Percentiles rank a stretch among this genome's conserved stretches.
phyloP scores from a whole-genome alignment of 1,140 invertebrate genomes.

The Trichogramma pretiosum region DNA sequence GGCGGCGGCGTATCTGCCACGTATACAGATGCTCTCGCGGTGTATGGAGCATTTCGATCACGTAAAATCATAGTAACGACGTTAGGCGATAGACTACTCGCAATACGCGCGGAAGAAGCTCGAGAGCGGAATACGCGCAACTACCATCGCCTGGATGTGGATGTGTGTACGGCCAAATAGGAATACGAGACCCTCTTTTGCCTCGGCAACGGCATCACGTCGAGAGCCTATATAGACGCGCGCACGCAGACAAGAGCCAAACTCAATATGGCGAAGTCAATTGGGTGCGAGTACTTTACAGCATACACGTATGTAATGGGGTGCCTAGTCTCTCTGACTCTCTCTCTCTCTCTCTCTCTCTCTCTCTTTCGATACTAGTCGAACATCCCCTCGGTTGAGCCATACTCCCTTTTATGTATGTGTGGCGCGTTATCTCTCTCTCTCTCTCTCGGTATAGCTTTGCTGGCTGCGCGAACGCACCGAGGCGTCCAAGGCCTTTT shows the following conservation, averaged over 20 bases:
- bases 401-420: too few species aligned
- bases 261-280: constrained; percentile 42
- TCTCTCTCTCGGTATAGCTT: not conserved
- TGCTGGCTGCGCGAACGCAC: not conserved
- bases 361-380: constrained; percentile 22
- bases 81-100: too few species aligned
- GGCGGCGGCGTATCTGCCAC: too few species aligned
- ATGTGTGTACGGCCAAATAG: too few species aligned
- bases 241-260: too few species aligned
- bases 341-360: constrained; percentile 18
- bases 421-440: too few species aligned
- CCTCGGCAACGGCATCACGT: constrained; percentile 28
- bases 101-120: constrained; percentile 26
- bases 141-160: too few species aligned
- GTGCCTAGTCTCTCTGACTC: constrained; percentile 15
- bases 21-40: not conserved
- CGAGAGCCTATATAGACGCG: constrained; percentile 37
- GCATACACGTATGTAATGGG: too few species aligned
- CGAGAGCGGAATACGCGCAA: constrained; percentile 26
- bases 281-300: constrained; percentile 33
- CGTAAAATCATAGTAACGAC: constrained; percentile 34
- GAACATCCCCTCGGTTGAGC: too few species aligned
- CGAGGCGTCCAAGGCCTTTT: too few species aligned
- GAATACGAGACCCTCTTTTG: constrained; percentile 26
- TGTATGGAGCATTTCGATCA: constrained; percentile 34